Evolutionary conservation across 2,888 invertebrate species (phyloP).

Genomic region (Phragmatobia fuliginosa): DNA sequence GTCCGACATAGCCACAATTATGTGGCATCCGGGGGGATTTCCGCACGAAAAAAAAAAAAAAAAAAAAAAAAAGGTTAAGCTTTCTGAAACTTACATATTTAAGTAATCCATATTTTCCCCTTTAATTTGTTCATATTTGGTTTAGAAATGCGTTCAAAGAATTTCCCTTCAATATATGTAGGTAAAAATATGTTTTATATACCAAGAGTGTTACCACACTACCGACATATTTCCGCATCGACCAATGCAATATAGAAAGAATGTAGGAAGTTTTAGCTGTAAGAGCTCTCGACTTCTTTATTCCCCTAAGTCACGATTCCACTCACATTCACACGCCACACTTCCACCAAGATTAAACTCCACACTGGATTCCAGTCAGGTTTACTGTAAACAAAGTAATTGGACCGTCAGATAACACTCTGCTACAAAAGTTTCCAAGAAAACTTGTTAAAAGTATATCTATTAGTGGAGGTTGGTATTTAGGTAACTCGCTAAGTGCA

Average conservation of each 20-base stretch:
- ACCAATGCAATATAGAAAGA: slow-evolving; percentile 6
- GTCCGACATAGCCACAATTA: no score
- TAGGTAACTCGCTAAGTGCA: slow-evolving; percentile 45
- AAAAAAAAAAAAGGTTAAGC: no score
- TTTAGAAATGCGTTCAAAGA: no score
- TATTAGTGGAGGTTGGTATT: slow-evolving; percentile 55
- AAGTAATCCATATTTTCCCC: no score
- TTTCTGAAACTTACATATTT: no score
- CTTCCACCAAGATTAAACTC: slow-evolving; percentile 2
- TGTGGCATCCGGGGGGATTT: no score
- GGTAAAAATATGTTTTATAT: no score
- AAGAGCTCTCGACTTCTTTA: slow-evolving; percentile 2
- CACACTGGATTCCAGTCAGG: slow-evolving; percentile 21
- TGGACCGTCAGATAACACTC: slow-evolving; percentile 24
- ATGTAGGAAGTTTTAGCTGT: slow-evolving; percentile 13
- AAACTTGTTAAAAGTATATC: slow-evolving; percentile 70
- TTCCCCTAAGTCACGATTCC: slow-evolving; percentile 13
- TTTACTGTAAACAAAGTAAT: slow-evolving; percentile 37
- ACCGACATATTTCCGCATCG: neutral
- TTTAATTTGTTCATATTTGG: no score
- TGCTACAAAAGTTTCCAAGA: slow-evolving; percentile 32
- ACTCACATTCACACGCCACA: slow-evolving; percentile 12
- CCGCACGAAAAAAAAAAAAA: no score
- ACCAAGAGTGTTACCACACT: neutral
- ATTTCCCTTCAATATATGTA: no score